These are phyloP conservation scores for Zele albiditarsus DNA, from an alignment of 2,888 invertebrate species.

Conservation along the genomic window DNA sequence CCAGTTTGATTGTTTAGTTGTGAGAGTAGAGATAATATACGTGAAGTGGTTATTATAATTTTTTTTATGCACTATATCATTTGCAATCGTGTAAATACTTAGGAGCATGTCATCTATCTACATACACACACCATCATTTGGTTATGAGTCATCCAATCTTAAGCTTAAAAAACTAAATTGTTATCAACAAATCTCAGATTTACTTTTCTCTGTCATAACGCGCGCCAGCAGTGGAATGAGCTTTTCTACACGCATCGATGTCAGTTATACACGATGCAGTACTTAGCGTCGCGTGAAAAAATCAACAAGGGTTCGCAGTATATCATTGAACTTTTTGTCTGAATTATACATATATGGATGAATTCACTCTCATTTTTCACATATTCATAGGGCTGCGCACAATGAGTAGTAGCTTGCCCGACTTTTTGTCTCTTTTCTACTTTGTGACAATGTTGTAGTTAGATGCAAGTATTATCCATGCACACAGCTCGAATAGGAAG, in stretches of 20 bases:
- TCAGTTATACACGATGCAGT: conserved; percentile 29
- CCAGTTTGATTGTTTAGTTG: not conserved
- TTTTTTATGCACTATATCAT: conserved; percentile 21
- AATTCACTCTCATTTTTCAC: not conserved
- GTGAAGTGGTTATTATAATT: not conserved
- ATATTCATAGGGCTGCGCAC: not conserved
- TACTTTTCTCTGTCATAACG: conserved; percentile 36
- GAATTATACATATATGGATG: conserved; percentile 12
- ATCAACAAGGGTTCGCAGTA: conserved; percentile 37
- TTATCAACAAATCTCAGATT: conserved; percentile 15
- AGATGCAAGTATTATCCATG: conserved; percentile 47
- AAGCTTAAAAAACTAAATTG: not conserved
- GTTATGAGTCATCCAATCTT: not conserved
- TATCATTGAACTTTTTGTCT: conserved; percentile 10
- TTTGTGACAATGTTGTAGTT: conserved; percentile 9
- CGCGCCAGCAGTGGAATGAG: conserved; percentile 46
- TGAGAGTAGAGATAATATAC: not conserved
- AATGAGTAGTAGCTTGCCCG: conserved; percentile 21
- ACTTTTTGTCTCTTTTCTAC: conserved; percentile 6
- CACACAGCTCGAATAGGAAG: conserved; percentile 64
- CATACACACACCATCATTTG: not conserved
- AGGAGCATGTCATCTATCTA: not conserved
- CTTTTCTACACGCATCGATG: conserved; percentile 33
- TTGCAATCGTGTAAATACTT: not conserved
- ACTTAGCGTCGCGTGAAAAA: conserved; percentile 33